Evolutionary conservation across 1,140 invertebrate genomes (phyloP), one percentile per base, ranked within the genome.

Genomic region (Microplitis demolitor): DNA sequence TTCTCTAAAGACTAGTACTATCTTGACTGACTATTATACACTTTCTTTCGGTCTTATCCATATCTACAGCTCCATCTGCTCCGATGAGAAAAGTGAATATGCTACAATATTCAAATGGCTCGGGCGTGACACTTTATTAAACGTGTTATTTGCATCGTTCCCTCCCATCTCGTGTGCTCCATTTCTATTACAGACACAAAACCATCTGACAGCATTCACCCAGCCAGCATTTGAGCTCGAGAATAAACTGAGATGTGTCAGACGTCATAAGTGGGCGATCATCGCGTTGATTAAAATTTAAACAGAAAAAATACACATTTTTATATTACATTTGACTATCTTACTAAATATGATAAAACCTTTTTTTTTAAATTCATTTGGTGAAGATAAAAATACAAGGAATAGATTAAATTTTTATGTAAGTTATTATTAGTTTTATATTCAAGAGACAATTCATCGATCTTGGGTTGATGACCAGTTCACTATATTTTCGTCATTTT

Each of bases 71-170:
- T n/a, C 4, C 45, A 71, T 76, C 70, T 74, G 71, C 72, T 70
- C 66, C 78, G 77, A 82, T 80, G 82, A 84, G 81, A 78, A 84
- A 85, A 86, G 82, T 84, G 84, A 85, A 86, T 85, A 86, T 84
- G 84, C 83, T 80, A 80, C 80, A 78, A 79, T 86, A 85, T 87
- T 85, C 83, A 84, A 86, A 87, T 84, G 79, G 77, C 74, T 73
- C 64, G 69, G 70, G 78, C 39, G 79, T 78, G 82, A 84, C 83
- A 83, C 84, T 85, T 86, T 86, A 86, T 85, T 85, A 86, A 84
- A 86, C 78, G 79, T 77, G 79, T 80, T 79, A 81, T 79, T 84
- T 83, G 78, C 80, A 81, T 79, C 75, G 64, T 73, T 53, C 67
- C 33, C 37, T 54, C 9, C 31, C 24, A 14, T 54, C 11, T 35